Evolutionary conservation across 2,888 invertebrate genomes (phyloP), one percentile per base, ranked within the genome.

Genomic region (Epinotia demarniana): DNA sequence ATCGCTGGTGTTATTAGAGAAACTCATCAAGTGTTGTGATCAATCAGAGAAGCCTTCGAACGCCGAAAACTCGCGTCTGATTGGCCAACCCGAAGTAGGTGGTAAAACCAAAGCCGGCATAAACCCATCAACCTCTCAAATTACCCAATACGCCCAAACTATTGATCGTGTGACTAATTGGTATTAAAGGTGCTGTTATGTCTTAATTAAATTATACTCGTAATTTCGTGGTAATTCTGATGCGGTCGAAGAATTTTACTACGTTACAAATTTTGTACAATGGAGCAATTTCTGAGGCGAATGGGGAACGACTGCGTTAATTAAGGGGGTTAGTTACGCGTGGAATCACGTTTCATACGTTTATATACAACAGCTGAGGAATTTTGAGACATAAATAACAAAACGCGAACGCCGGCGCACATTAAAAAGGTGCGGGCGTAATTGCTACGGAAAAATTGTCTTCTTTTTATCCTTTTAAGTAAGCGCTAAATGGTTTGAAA

Each of bases 201-300:
- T 91, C 91, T 92, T 93, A 93, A 94, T 94, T 94, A 91, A 93
- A 93, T 93, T 92, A 92, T 88, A 89, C 87, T 86, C 87, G 88
- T 90, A 90, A 91, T 90, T 89, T 87, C 86, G 83, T 84, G 83
- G 87, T 87, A 88, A 90, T 86, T 85, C 81, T 86, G 89, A 87
- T 87, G 86, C 88, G 89, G 89, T 88, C 86, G 85, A 87, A 84
- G 85, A 87, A 89, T 88, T 92, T 91, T 89, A 91, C 88, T 82
- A 90, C 90, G 89, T 89, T 89, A 90, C 91, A 89, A 91, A 92
- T 92, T 92, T 87, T 86, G 87, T 89, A 92, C 91, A 92, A 92
- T 90, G 85, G 87, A 88, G 84, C 85, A 81, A 85, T 89, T 91
- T 89, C 90, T 90, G 89, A 89, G 84, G 86, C 90, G 90, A 90